phyloP scores from a whole-genome alignment of 2,888 invertebrate species.

The Diploptera punctata region DNA sequence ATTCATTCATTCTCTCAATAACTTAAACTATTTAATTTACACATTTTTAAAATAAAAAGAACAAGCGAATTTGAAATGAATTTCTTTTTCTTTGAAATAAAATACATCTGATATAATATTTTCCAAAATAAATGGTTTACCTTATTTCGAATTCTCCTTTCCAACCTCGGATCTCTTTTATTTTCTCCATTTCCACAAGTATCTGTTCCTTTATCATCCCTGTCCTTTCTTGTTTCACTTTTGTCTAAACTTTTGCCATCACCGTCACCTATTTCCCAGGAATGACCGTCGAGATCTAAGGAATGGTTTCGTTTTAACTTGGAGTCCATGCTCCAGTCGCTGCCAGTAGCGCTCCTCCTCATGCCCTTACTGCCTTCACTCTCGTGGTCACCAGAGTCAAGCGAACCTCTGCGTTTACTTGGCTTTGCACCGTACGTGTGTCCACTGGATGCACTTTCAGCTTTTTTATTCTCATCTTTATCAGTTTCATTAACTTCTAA shows the following conservation, averaged over 20 bases:
- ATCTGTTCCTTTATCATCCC: background rate
- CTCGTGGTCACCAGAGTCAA: constrained; percentile 36
- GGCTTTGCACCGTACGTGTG: constrained; percentile 6
- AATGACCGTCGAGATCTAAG: constrained; percentile 33
- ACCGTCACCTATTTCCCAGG: background rate
- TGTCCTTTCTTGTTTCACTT: background rate
- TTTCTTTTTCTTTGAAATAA: no score
- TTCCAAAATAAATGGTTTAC: no score
- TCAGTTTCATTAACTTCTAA: background rate
- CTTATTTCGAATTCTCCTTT: constrained; percentile 71
- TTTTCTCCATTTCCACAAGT: constrained; percentile 6
- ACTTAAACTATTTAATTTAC: no score
- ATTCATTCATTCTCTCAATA: no score
- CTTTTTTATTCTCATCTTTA: background rate
- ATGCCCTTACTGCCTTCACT: background rate
- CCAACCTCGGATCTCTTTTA: constrained; percentile 61
- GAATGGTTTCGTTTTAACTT: constrained; percentile 32
- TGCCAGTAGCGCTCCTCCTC: constrained; percentile 23
- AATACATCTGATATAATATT: no score
- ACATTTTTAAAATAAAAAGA: no score
- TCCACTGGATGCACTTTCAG: background rate
- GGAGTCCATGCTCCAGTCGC: constrained; percentile 31
- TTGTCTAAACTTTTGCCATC: background rate
- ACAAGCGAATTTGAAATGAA: no score
- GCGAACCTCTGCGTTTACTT: constrained; percentile 32